Conservation (phyloP, 2,113 vertebrate genomes). For the Psittacula cyanocephala region DNA sequence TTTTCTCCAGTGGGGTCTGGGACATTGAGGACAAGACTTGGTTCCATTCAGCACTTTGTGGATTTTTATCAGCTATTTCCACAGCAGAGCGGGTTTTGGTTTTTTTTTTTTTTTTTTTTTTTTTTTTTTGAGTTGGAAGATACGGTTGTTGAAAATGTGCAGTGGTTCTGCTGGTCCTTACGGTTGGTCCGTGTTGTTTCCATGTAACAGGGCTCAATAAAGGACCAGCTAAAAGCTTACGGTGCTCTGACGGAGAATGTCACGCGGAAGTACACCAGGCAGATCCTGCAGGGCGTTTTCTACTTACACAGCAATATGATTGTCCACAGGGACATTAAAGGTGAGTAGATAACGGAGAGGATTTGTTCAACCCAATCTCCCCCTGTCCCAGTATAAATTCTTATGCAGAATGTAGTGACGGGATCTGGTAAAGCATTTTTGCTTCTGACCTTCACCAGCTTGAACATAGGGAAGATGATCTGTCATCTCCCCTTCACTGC, state of each 20-base stretch:
- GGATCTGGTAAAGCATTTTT: not conserved
- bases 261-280: constrained; percentile 86
- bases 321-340: constrained; percentile 93
- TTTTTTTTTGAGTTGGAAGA: not conserved
- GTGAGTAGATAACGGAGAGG: constrained; percentile 54
- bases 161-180: not conserved
- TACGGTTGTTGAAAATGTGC: not conserved
- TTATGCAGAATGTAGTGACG: not conserved
- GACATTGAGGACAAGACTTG: fast-evolving
- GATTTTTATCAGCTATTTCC: not conserved
- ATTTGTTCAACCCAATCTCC: not conserved
- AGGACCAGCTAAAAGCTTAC: constrained; percentile 90
- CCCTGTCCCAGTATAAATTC: fast-evolving
- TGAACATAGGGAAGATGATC: not conserved
- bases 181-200: fast-evolving
- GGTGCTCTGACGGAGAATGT: constrained; percentile 91
- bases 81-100: too few relatives aligned
- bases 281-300: constrained; percentile 91
- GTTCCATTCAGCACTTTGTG: not conserved
- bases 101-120: too few relatives aligned
- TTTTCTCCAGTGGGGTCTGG: not conserved
- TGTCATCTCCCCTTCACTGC: not conserved
- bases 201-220: constrained; percentile 84
- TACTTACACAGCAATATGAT: constrained; percentile 96
- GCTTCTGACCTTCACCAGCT: not conserved